Conservation (phyloP, 2,888 invertebrate species). For the Anorthoa munda region DNA sequence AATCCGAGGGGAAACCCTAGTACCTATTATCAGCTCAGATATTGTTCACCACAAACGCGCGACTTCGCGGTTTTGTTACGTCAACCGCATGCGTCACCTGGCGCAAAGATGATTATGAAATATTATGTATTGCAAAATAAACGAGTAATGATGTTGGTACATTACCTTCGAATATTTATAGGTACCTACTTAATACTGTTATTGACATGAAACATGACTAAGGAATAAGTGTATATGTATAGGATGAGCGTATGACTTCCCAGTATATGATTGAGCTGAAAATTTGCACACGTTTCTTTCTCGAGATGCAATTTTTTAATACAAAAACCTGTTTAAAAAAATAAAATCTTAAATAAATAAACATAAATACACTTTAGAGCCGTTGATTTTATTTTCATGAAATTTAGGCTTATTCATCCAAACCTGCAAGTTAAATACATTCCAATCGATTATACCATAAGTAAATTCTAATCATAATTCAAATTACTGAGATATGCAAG, state of each 20-base stretch:
- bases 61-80: slow-evolving; percentile 47
- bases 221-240: too few species aligned
- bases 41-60: slow-evolving; percentile 40
- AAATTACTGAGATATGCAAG: background rate
- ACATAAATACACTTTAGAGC: too few species aligned
- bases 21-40: slow-evolving; percentile 23
- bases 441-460: too few species aligned
- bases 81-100: slow-evolving; percentile 41
- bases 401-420: too few species aligned
- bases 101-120: background rate
- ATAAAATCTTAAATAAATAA: too few species aligned
- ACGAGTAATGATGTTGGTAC: slow-evolving; percentile 2
- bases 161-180: background rate
- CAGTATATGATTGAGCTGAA: too few species aligned
- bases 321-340: too few species aligned
- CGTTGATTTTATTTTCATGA: too few species aligned
- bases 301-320: too few species aligned
- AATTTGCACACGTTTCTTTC: too few species aligned
- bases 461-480: background rate
- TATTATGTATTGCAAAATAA: background rate
- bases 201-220: background rate
- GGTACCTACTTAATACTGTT: background rate
- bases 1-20: slow-evolving; percentile 29
- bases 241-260: too few species aligned
- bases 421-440: too few species aligned